Conservation (phyloP, 2,113 vertebrate genomes). For the Fulmarus glacialis region DNA sequence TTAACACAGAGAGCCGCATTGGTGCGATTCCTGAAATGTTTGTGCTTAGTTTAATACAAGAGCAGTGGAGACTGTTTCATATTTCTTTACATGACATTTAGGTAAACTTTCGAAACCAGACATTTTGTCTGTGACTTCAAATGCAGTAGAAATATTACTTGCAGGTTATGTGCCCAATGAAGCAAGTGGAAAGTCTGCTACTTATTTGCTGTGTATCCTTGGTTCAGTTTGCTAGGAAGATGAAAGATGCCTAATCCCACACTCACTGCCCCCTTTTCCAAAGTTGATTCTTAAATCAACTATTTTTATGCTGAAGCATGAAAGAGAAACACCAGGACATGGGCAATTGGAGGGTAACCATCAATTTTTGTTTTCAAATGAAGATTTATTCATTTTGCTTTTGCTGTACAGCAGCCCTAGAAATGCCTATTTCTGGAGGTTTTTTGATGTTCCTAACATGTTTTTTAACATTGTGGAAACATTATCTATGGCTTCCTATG, state of each 20-base stretch:
- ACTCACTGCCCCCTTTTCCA: background rate
- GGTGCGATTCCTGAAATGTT: background rate
- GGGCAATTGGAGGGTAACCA: background rate
- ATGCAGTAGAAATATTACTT: background rate
- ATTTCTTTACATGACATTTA: background rate
- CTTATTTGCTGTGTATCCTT: background rate
- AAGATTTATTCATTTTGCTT: background rate
- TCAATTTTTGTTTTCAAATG: background rate
- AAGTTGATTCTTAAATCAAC: background rate
- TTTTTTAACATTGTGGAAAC: background rate
- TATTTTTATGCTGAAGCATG: background rate
- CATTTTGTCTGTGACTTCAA: background rate
- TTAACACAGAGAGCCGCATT: background rate
- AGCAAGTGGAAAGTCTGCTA: background rate
- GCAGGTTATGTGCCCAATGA: background rate
- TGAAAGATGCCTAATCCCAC: background rate
- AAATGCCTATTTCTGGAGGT: fast-evolving
- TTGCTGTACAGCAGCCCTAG: background rate
- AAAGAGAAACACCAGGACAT: background rate
- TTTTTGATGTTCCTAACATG: background rate
- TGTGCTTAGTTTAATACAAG: background rate
- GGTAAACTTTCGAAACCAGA: background rate
- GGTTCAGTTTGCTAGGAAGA: background rate
- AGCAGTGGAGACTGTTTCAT: background rate
- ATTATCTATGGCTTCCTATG: background rate